Conservation (phyloP, 2,797 vertebrate species). For the Onychomys arenicola region DNA sequence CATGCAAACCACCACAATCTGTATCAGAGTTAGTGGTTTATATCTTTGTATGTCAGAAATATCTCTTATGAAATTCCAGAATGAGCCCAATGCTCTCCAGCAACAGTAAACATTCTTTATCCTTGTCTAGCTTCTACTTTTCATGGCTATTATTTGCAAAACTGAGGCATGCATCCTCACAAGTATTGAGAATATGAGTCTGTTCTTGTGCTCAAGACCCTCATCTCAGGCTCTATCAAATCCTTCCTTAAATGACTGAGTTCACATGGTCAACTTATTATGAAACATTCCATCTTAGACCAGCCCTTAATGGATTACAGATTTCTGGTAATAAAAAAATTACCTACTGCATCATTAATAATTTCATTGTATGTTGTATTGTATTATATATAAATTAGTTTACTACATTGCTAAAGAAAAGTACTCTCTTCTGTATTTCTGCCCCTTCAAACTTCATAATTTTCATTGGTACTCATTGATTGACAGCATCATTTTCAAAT, state of each 20-base stretch:
- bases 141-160: background rate
- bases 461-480: background rate
- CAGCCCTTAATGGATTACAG: background rate
- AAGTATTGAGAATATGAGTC: background rate
- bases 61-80: background rate
- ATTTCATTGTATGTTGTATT: background rate
- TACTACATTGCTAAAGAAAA: background rate
- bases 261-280: background rate
- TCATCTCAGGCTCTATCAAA: background rate
- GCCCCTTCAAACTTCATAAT: background rate
- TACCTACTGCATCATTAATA: background rate
- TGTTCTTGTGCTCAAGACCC: background rate
- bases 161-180: background rate
- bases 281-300: background rate
- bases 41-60: background rate
- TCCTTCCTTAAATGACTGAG: background rate
- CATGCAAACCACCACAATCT: background rate
- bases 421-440: background rate
- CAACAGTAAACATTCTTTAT: background rate
- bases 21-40: background rate
- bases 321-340: background rate
- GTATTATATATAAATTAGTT: background rate
- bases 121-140: no score
- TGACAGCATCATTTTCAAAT: background rate
- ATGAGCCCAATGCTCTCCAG: background rate